Conservation (phyloP, 2,797 vertebrate genomes). For the Avahi laniger region DNA sequence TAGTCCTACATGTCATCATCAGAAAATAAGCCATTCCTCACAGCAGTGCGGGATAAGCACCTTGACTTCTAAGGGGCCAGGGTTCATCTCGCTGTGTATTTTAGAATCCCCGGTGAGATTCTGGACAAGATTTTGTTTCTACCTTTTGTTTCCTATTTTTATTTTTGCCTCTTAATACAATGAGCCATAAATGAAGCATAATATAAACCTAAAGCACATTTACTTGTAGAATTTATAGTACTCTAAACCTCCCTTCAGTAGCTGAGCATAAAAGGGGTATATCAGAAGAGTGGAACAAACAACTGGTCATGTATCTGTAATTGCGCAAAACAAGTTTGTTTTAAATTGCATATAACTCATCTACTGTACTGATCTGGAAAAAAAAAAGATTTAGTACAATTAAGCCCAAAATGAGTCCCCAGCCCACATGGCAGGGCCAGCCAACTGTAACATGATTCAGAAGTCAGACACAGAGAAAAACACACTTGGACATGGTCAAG, state of each 20-base stretch:
- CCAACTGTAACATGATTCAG: background rate
- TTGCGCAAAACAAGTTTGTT: background rate
- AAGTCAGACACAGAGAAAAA: slow-evolving; percentile 17
- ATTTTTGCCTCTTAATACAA: background rate
- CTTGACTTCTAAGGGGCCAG: background rate
- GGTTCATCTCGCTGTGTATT: background rate
- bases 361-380: slow-evolving; percentile 81
- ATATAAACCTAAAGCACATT: background rate
- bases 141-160: background rate
- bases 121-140: background rate
- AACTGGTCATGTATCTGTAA: background rate
- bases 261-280: background rate
- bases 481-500: background rate
- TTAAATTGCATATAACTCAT: slow-evolving; percentile 79
- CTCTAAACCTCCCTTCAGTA: background rate
- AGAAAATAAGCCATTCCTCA: background rate
- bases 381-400: slow-evolving; percentile 52
- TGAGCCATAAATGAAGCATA: background rate
- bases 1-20: background rate
- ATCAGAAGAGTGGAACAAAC: background rate
- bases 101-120: background rate
- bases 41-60: background rate
- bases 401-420: slow-evolving; percentile 51
- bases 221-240: background rate
- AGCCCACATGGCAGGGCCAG: background rate